A percentile compares a stretch with the other conserved stretches of the same genome.
Evolutionary conservation across 2,113 vertebrate species (phyloP).

Genomic region (Boulengeromyrus knoepffleri): DNA sequence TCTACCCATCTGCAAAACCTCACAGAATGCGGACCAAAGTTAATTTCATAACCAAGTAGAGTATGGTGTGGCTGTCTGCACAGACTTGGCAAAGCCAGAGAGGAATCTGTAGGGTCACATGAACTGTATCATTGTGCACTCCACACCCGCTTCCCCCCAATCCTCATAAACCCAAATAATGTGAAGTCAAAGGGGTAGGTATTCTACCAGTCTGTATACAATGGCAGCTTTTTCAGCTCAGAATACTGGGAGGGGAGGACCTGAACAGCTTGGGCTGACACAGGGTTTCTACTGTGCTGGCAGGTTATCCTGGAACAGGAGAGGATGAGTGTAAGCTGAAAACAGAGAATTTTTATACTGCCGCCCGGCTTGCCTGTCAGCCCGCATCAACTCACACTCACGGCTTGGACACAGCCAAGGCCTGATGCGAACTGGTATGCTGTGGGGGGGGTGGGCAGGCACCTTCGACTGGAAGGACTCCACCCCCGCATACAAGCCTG

Average conservation of each 20-base stretch:
- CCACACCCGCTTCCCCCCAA: not conserved
- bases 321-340: not conserved
- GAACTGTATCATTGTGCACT: not conserved
- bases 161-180: not conserved
- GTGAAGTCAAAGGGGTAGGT: not conserved
- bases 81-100: not conserved
- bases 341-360: not conserved
- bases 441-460: not conserved
- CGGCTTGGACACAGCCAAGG: not conserved
- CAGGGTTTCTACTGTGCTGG: not conserved
- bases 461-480: not conserved
- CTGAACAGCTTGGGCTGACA: not conserved
- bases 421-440: not conserved
- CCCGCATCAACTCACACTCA: not conserved
- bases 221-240: not conserved
- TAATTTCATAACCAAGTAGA: not conserved
- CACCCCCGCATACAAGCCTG: not conserved
- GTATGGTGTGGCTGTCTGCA: not conserved
- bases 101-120: not conserved
- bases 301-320: not conserved
- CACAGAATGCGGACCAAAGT: not conserved
- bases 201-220: not conserved
- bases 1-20: not conserved
- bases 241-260: not conserved
- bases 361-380: not conserved